Evolutionary conservation across 2,888 invertebrate species (phyloP).

Genomic region (Phyllotreta striolata): DNA sequence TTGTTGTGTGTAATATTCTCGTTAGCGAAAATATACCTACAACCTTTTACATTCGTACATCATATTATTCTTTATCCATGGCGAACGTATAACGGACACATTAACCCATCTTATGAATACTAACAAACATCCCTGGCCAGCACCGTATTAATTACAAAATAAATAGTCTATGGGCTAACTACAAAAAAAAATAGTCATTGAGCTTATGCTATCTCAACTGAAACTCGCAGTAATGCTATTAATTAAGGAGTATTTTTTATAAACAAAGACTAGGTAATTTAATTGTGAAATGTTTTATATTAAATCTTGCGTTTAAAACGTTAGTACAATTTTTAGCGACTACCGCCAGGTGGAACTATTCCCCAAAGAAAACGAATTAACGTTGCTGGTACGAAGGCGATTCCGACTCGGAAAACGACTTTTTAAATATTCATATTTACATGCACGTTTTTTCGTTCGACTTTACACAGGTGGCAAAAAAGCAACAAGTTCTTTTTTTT

Average conservation of each 20-base stretch:
- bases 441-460: slow-evolving; percentile 14
- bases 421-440: slow-evolving; percentile 40
- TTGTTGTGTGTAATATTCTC: no score
- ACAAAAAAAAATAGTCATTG: no score
- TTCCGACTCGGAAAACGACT: slow-evolving; percentile 32
- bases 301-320: no score
- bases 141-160: no score
- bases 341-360: slow-evolving; percentile 5
- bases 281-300: not conserved
- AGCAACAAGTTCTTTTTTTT: no score
- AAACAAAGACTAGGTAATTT: not conserved
- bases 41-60: slow-evolving; percentile 29
- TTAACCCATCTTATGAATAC: slow-evolving; percentile 41
- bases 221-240: no score
- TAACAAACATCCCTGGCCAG: slow-evolving; percentile 26
- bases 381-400: slow-evolving; percentile 31
- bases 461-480: no score
- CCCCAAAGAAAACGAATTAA: slow-evolving; percentile 43
- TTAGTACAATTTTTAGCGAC: no score
- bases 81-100: slow-evolving; percentile 34
- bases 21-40: no score
- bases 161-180: no score
- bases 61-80: slow-evolving; percentile 49
- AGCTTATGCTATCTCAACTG: slow-evolving; percentile 11
- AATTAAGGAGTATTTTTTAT: no score